Evolutionary conservation across 2,888 invertebrate species (phyloP).

Genomic region (Norana najaformis): DNA sequence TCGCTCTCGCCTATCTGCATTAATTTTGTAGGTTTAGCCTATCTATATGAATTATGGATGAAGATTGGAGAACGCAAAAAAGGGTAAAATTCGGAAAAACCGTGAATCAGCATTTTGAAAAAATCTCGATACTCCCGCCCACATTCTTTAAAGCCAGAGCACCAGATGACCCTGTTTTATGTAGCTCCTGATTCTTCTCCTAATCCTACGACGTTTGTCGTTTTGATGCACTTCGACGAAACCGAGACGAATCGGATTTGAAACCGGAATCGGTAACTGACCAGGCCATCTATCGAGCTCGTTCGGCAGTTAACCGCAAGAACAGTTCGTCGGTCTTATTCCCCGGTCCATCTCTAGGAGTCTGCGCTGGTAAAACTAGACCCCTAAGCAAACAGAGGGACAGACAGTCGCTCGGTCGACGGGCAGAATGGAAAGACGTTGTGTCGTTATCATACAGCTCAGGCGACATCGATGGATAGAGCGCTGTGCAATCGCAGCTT

Average conservation of each 20-base stretch:
- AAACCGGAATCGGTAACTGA: slow-evolving; percentile 1
- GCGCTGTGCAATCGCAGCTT: not conserved
- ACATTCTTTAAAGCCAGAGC: not conserved
- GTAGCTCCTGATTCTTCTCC: not conserved
- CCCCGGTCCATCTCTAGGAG: not conserved
- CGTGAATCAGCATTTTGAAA: not conserved
- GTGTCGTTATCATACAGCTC: not conserved
- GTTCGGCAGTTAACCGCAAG: not conserved
- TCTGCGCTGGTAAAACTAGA: not conserved
- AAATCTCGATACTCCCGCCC: not conserved
- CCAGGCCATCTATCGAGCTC: not conserved
- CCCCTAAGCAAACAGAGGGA: not conserved
- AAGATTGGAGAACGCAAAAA: not conserved
- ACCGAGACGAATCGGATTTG: not conserved
- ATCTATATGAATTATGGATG: not conserved
- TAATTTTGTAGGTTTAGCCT: not conserved
- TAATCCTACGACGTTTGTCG: not conserved
- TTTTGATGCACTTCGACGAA: not conserved
- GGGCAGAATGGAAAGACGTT: not conserved
- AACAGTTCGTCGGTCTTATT: not conserved
- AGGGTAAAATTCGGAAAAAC: not conserved
- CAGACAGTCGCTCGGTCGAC: not conserved
- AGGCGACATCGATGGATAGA: not conserved
- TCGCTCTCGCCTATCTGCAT: no score
- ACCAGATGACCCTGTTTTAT: not conserved